phyloP scores from a whole-genome alignment of 2,797 vertebrate species.

The Melanotaenia pygmaea region DNA sequence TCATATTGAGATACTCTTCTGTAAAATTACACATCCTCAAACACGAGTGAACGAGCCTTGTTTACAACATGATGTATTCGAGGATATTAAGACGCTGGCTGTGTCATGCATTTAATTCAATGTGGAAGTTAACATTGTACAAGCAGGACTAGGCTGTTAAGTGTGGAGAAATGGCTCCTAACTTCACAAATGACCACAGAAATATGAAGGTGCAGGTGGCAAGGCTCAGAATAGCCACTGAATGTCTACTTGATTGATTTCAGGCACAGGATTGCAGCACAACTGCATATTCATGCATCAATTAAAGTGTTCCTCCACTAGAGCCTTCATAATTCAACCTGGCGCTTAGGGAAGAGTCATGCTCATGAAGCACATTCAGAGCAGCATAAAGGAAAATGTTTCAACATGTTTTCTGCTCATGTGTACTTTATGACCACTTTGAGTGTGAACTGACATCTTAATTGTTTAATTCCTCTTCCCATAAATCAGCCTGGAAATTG shows the following conservation, averaged over 20 bases:
- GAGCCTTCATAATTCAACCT: slow-evolving; percentile 69
- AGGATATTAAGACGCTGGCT: slow-evolving; percentile 35
- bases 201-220: slow-evolving; percentile 56
- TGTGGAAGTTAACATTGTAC: slow-evolving; percentile 30
- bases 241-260: slow-evolving; percentile 77
- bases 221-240: slow-evolving; percentile 50
- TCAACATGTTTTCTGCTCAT: slow-evolving; percentile 69
- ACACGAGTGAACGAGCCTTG: slow-evolving; percentile 10
- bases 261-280: slow-evolving; percentile 59
- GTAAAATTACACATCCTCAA: slow-evolving; percentile 44
- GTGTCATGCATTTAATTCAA: slow-evolving; percentile 17
- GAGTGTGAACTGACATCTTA: slow-evolving; percentile 40
- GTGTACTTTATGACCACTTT: slow-evolving; percentile 48
- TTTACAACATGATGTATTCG: slow-evolving; percentile 28
- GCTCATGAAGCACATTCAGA: slow-evolving; percentile 62
- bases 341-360: slow-evolving; percentile 56
- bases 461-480: slow-evolving; percentile 47
- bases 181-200: slow-evolving; percentile 44
- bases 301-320: slow-evolving; percentile 67
- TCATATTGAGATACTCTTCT: slow-evolving; percentile 20
- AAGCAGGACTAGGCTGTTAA: slow-evolving; percentile 21
- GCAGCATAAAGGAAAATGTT: slow-evolving; percentile 62
- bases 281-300: slow-evolving; percentile 79
- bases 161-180: slow-evolving; percentile 41
- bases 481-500: slow-evolving; percentile 25